A percentile compares a stretch with the other conserved stretches of the same genome.
Evolutionary conservation across 1,140 invertebrate species (phyloP).

Genomic region (Lordiphosa clarofinis): DNA sequence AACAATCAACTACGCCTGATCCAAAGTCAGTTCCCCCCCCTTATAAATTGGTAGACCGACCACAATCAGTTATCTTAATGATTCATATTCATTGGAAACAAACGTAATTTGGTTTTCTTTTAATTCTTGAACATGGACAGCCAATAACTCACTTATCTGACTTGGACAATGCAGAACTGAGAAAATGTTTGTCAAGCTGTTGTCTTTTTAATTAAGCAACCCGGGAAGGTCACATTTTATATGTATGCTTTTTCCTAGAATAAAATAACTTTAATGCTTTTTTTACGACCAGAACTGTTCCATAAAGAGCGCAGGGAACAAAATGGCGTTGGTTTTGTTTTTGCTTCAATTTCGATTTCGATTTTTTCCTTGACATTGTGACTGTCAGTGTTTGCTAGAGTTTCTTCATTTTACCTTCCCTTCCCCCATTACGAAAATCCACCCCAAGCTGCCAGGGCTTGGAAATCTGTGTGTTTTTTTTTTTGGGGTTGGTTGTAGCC

Average conservation of each 20-base stretch:
- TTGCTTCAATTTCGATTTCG: constrained; percentile 46
- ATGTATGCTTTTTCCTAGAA: neutral
- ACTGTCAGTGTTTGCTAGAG: constrained; percentile 42
- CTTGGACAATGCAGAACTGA: constrained; percentile 14
- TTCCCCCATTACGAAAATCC: constrained; percentile 20
- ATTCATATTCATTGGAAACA: constrained; percentile 67
- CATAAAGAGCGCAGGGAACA: constrained; percentile 44
- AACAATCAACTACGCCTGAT: constrained; percentile 45
- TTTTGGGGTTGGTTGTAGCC: constrained; percentile 60
- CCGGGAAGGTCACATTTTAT: constrained; percentile 55
- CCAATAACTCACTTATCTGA: constrained; percentile 29
- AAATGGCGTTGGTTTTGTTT: constrained; percentile 57
- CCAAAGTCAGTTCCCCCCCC: constrained; percentile 41
- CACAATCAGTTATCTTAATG: constrained; percentile 43
- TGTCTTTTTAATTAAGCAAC: constrained; percentile 73
- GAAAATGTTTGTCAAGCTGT: constrained; percentile 70
- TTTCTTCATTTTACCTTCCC: constrained; percentile 64
- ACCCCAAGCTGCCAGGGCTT: constrained; percentile 61
- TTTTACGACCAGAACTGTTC: constrained; percentile 44
- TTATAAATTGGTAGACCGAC: neutral
- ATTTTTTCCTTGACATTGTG: constrained; percentile 67
- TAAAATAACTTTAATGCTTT: constrained; percentile 47
- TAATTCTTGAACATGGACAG: constrained; percentile 24
- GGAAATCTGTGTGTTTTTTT: constrained; percentile 56
- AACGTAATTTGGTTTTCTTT: constrained; percentile 32